Base-by-base conservation (phyloP, 1,140 invertebrate species). In the Sitobion miscanthi region DNA sequence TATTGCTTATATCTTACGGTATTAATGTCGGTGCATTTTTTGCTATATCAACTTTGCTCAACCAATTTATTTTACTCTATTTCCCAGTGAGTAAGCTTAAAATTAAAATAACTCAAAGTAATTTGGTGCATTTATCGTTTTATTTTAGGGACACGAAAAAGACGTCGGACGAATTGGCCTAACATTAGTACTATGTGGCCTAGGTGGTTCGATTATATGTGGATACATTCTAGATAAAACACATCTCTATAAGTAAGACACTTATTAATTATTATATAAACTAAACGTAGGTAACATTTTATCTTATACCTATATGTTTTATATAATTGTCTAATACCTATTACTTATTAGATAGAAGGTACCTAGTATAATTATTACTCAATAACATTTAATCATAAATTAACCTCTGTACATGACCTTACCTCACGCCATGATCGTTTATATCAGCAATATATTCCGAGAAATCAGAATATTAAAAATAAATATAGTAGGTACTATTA, bases 1-100 rank as follows among this genome's bases (percentile, higher is more conserved):
- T 99, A 8, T 96, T 99, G 2, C 95, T 99, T 20, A 94, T 98
- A 35, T 98, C 97, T 21, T 99, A 99, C 95, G 98, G 98, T 5
- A 97, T 99, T 94, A 99, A 99, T 95, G 97, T 98, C 11, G 98
- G 98, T 0, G 97, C 97, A 9, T 99, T 99, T 96, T 99, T 99
- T 95, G 98, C 98, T 2, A 97, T 99, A 94, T 98, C 98, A 6
- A 99, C 98, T 0, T 96, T 99, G 6, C 96, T 99, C 35, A 98
- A 98, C 95, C 96, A 97, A 95, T 97, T 99, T 94, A 96, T 99
- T n/a, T 95, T 98, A 0, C 94, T 95, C 87, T 97, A 98, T 95
- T 99, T 97, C 95, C 96, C 96, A 94, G 98, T 98, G 95, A 96
- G 96, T 96, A 93, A 57, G 57, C 8, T 25, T 8, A 38, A 89